Evolutionary conservation across 2,888 invertebrate genomes (phyloP).

Genomic region (Blera fallax): DNA sequence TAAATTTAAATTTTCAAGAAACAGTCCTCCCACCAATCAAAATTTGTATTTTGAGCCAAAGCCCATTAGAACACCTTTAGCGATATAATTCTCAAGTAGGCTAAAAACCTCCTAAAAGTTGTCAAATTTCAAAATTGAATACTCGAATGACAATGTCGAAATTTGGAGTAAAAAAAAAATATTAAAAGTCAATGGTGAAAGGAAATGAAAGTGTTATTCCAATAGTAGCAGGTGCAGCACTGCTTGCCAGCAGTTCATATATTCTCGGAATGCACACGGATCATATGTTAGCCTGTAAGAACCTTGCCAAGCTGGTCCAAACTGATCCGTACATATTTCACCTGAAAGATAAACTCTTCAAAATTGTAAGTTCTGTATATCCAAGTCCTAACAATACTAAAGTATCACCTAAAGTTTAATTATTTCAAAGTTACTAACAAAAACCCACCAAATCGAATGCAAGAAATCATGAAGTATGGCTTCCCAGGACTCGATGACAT

Average conservation of each 20-base stretch:
- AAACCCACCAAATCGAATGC: constrained; percentile 79
- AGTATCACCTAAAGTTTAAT: neutral
- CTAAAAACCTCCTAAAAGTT: too few species aligned
- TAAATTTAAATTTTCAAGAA: too few species aligned
- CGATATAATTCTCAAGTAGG: too few species aligned
- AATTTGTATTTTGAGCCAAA: too few species aligned
- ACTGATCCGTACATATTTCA: constrained; percentile 41
- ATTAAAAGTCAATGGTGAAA: too few species aligned
- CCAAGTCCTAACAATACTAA: neutral
- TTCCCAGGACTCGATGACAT: constrained; percentile 94
- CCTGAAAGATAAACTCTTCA: constrained; percentile 43
- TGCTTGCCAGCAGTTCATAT: constrained; percentile 34
- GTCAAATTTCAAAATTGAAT: too few species aligned
- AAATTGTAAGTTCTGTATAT: constrained; percentile 21
- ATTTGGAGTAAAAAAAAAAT: constrained; percentile 2
- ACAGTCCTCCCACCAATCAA: too few species aligned
- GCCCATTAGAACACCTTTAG: too few species aligned
- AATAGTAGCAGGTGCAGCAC: constrained; percentile 2
- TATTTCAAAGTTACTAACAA: neutral
- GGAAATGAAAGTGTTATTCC: constrained; percentile 16
- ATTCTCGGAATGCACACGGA: constrained; percentile 21
- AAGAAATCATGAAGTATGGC: constrained; percentile 95
- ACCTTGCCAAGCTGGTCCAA: constrained; percentile 9
- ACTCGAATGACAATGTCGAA: constrained; percentile 5
- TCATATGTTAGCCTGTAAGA: neutral